Conservation (phyloP, 2,888 invertebrate genomes). For the Notodonta dromedarius region DNA sequence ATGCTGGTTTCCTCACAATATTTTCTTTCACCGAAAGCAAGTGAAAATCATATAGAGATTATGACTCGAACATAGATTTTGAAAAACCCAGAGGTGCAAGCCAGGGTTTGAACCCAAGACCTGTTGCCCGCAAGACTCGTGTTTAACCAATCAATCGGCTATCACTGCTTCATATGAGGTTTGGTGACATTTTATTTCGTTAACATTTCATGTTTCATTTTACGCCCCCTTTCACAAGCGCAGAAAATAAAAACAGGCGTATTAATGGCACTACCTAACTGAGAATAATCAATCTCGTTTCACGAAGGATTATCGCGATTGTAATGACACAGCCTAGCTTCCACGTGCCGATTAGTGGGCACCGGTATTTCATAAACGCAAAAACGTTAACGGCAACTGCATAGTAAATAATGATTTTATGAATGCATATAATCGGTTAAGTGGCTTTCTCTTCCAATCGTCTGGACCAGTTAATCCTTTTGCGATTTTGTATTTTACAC, state of each 20-base stretch:
- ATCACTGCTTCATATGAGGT: too few species aligned
- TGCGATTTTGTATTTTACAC: slow-evolving; percentile 12
- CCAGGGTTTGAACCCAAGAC: too few species aligned
- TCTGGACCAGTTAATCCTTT: slow-evolving; percentile 32
- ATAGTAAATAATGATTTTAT: slow-evolving; percentile 47
- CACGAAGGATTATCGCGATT: slow-evolving; percentile 62
- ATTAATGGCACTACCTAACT: slow-evolving; percentile 23
- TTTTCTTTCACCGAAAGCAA: too few species aligned
- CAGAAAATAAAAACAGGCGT: slow-evolving; percentile 8
- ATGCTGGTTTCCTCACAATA: too few species aligned
- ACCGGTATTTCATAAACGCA: slow-evolving; percentile 53
- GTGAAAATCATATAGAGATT: too few species aligned
- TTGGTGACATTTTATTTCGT: background rate
- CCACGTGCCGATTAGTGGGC: slow-evolving; percentile 59
- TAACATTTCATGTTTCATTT: slow-evolving; percentile 19
- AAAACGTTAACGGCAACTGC: slow-evolving; percentile 28
- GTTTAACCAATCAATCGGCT: too few species aligned
- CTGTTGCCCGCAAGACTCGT: too few species aligned
- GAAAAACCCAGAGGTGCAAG: too few species aligned
- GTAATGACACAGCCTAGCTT: slow-evolving; percentile 45
- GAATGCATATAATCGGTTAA: slow-evolving; percentile 40
- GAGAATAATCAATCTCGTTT: slow-evolving; percentile 65
- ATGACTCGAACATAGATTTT: too few species aligned
- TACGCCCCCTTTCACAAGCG: slow-evolving; percentile 23
- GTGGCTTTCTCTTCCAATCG: slow-evolving; percentile 44